phyloP scores from a whole-genome alignment of 1,140 invertebrate genomes.

The Chelonus insularis region DNA sequence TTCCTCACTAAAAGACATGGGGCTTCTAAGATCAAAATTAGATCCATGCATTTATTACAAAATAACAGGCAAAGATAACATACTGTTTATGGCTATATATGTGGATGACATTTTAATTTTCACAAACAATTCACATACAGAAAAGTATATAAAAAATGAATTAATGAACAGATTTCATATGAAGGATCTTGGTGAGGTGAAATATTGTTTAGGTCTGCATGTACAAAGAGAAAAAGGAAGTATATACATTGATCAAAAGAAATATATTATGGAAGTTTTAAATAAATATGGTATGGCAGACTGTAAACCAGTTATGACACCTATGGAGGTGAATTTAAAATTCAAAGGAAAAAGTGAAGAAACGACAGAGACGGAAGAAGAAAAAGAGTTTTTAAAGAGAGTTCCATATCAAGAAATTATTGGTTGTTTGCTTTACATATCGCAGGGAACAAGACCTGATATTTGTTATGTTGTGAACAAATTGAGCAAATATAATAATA shows the following conservation, averaged over 20 bases:
- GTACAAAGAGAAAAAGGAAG: slow-evolving; percentile 27
- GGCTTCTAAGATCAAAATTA: background rate
- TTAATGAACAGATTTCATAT: slow-evolving; percentile 32
- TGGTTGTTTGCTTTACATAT: slow-evolving; percentile 44
- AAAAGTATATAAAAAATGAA: slow-evolving; percentile 26
- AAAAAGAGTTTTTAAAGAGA: slow-evolving; percentile 20
- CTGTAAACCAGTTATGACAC: slow-evolving; percentile 33
- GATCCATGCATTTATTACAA: background rate
- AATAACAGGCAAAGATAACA: slow-evolving; percentile 18
- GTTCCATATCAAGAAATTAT: slow-evolving; percentile 41
- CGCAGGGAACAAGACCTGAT: slow-evolving; percentile 45
- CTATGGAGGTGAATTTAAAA: slow-evolving; percentile 34
- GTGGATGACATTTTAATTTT: slow-evolving; percentile 49
- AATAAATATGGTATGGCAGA: slow-evolving; percentile 38
- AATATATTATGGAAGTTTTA: slow-evolving; percentile 36
- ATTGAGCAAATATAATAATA: slow-evolving; percentile 31
- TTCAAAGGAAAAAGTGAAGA: slow-evolving; percentile 31
- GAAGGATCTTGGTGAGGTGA: slow-evolving; percentile 35
- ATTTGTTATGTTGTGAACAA: slow-evolving; percentile 42
- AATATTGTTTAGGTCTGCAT: slow-evolving; percentile 34
- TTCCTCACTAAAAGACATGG: no score
- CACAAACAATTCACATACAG: slow-evolving; percentile 30
- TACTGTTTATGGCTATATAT: slow-evolving; percentile 41
- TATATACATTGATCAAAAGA: slow-evolving; percentile 26
- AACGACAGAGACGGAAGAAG: no score